Percentiles rank a stretch among this genome's conserved stretches.
Conservation (phyloP, 2,113 vertebrate species). For the Bostrychus sinensis region DNA sequence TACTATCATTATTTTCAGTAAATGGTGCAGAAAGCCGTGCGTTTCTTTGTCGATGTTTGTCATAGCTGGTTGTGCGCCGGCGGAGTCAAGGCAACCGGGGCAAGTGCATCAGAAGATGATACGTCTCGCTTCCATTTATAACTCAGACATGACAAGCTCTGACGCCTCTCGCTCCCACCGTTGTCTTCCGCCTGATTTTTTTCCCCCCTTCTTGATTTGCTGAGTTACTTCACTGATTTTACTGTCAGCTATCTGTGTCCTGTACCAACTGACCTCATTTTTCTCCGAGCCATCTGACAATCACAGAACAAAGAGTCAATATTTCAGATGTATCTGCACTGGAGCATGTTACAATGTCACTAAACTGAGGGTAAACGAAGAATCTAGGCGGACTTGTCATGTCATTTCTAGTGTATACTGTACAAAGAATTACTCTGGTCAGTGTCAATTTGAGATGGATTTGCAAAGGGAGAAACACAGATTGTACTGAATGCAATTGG, state of each 20-base stretch:
- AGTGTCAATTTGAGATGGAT: too few species aligned
- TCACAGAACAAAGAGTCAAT: neutral
- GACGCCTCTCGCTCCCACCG: conserved; percentile 2
- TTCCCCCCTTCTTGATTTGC: neutral
- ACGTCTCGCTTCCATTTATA: conserved; percentile 5
- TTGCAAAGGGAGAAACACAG: too few species aligned
- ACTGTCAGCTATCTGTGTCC: neutral
- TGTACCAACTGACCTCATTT: neutral
- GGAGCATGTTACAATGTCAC: neutral
- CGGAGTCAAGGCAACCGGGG: conserved; percentile 19
- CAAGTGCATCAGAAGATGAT: conserved; percentile 9
- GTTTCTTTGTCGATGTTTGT: conserved; percentile 45
- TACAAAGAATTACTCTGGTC: too few species aligned
- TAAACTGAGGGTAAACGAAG: neutral
- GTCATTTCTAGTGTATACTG: neutral
- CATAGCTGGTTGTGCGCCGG: conserved; percentile 10
- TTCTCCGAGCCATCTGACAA: neutral
- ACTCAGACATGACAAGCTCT: neutral
- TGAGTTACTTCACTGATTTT: neutral
- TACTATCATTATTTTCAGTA: conserved; percentile 64
- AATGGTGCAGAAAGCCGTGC: conserved; percentile 56
- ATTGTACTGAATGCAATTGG: too few species aligned
- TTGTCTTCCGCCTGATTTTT: neutral
- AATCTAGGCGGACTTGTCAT: neutral
- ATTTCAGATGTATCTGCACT: neutral